Conservation (phyloP, 2,797 vertebrate species). For the Todus mexicanus region DNA sequence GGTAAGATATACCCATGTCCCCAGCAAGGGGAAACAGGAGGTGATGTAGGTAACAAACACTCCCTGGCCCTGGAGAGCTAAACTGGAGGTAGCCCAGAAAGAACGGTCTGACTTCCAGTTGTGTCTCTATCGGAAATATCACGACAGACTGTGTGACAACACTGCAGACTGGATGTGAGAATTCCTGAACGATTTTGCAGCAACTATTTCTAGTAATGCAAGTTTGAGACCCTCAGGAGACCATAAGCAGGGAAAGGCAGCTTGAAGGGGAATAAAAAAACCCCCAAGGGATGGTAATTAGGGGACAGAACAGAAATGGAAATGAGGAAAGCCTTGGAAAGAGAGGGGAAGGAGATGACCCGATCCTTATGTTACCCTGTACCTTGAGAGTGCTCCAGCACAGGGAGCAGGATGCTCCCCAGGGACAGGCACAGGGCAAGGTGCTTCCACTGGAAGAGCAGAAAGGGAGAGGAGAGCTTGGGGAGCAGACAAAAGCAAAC, state of each 20-base stretch:
- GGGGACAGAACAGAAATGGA: not conserved
- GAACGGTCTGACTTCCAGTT: not conserved
- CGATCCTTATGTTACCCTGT: not conserved
- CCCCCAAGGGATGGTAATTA: conserved; percentile 18
- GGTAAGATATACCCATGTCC: not conserved
- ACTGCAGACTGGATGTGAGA: not conserved
- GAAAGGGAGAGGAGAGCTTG: not conserved
- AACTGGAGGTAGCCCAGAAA: not conserved
- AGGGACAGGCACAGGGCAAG: not conserved
- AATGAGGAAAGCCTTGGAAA: not conserved
- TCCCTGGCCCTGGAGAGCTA: too few relatives aligned
- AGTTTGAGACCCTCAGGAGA: conserved; percentile 1
- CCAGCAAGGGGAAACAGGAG: not conserved
- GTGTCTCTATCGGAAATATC: not conserved
- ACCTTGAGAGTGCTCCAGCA: too few relatives aligned
- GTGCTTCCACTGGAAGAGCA: not conserved
- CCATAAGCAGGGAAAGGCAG: not conserved
- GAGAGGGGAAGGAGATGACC: not conserved
- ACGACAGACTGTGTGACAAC: not conserved
- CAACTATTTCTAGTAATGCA: not conserved
- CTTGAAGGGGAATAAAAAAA: not conserved
- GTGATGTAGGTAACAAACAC: too few relatives aligned
- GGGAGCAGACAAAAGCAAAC: not conserved
- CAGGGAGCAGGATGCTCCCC: not conserved
- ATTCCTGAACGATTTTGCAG: not conserved